phyloP scores from a whole-genome alignment of 2,888 invertebrate genomes.

The Leptothorax acervorum region DNA sequence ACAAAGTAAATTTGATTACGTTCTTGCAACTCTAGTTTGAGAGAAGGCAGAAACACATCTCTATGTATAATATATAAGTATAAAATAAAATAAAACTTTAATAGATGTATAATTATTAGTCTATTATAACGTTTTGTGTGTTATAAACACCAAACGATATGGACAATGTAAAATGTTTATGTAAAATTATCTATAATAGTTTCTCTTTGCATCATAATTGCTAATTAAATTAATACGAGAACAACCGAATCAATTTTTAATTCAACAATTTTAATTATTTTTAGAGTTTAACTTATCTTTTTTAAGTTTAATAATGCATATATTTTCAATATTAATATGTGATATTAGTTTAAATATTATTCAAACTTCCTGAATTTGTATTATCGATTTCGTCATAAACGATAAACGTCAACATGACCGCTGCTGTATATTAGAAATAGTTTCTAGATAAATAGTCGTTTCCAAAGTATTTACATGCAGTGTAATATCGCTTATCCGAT shows the following conservation, averaged over 20 bases:
- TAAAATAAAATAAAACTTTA: neutral
- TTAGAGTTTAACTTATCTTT: neutral
- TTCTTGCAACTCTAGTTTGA: neutral
- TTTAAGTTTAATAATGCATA: neutral
- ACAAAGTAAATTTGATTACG: neutral
- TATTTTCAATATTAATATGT: neutral
- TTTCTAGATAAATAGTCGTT: neutral
- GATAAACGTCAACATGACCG: conserved; percentile 1
- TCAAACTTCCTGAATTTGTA: neutral
- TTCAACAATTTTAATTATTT: neutral
- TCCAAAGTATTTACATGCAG: conserved; percentile 2
- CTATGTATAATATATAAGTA: neutral
- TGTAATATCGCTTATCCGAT: neutral
- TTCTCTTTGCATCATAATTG: neutral
- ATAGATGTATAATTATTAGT: neutral
- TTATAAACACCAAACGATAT: neutral
- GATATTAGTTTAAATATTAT: neutral
- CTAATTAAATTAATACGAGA: neutral
- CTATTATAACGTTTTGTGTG: neutral
- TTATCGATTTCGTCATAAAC: neutral
- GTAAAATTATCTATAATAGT: neutral
- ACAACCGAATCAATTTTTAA: neutral
- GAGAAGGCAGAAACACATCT: neutral
- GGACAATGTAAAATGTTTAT: neutral
- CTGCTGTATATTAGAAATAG: conserved; percentile 1